phyloP scores from a whole-genome alignment of 2,888 invertebrate genomes.

The Germaria angustata region DNA sequence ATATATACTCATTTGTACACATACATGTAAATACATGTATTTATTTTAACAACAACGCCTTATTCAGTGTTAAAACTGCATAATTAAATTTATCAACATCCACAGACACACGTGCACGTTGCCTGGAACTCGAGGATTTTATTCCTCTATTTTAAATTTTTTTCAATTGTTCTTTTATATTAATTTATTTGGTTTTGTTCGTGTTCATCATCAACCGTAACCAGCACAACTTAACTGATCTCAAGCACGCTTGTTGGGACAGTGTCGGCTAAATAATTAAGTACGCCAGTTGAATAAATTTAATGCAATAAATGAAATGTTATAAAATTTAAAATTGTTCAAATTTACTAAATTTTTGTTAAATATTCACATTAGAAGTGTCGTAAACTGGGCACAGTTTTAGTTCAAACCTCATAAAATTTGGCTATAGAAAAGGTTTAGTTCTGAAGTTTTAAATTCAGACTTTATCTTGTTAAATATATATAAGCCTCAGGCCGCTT shows the following conservation, averaged over 20 bases:
- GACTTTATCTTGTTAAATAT: too few species aligned
- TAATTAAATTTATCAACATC: constrained; percentile 34
- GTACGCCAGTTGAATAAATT: background rate
- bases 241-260: constrained; percentile 19
- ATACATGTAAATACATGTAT: background rate
- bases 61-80: constrained; percentile 34
- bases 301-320: background rate
- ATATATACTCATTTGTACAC: too few species aligned
- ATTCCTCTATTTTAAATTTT: background rate
- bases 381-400: too few species aligned
- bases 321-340: too few species aligned
- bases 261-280: background rate
- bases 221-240: constrained; percentile 35
- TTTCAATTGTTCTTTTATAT: background rate
- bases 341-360: too few species aligned
- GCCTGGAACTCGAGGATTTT: background rate
- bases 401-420: too few species aligned
- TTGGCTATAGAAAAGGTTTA: too few species aligned
- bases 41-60: constrained; percentile 25
- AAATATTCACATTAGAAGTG: too few species aligned
- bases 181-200: constrained; percentile 17
- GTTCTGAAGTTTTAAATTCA: too few species aligned
- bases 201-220: constrained; percentile 33
- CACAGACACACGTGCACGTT: background rate
- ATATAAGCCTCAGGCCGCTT: too few species aligned